Percentiles rank a stretch among this genome's conserved stretches.
Evolutionary conservation across 2,113 vertebrate genomes (phyloP).

Genomic region (Perognathus longimembris): DNA sequence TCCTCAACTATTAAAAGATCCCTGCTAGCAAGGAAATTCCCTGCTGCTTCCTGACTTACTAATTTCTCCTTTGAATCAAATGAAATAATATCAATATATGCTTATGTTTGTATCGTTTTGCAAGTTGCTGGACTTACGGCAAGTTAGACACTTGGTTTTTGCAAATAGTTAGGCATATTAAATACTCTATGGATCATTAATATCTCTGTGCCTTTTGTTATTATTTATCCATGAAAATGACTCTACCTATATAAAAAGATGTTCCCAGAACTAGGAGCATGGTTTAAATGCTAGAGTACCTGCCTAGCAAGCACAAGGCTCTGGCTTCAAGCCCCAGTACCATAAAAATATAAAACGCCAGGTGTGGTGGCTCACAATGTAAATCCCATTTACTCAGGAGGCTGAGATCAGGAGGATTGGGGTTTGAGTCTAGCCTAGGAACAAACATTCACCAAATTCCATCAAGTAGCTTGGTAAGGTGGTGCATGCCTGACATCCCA

Average conservation of each 20-base stretch:
- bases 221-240: constrained; percentile 8
- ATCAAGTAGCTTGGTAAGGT: no score
- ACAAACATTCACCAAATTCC: no score
- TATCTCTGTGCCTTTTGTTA: constrained; percentile 13
- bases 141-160: not conserved
- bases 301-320: no score
- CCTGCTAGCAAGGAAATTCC: not conserved
- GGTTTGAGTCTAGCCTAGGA: no score
- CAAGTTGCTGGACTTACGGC: not conserved
- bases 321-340: no score
- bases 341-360: no score
- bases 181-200: not conserved
- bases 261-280: not conserved
- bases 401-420: no score
- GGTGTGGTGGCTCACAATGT: no score
- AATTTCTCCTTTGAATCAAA: not conserved
- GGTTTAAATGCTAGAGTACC: no score
- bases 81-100: not conserved
- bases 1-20: not conserved
- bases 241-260: constrained; percentile 42
- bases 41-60: constrained; percentile 10
- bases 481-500: no score
- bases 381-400: no score
- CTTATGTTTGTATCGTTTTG: not conserved
- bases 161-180: not conserved